These are phyloP conservation scores for Melanotaenia maccullochi DNA, from an alignment of 2,797 vertebrate genomes.

Conservation along the genomic window DNA sequence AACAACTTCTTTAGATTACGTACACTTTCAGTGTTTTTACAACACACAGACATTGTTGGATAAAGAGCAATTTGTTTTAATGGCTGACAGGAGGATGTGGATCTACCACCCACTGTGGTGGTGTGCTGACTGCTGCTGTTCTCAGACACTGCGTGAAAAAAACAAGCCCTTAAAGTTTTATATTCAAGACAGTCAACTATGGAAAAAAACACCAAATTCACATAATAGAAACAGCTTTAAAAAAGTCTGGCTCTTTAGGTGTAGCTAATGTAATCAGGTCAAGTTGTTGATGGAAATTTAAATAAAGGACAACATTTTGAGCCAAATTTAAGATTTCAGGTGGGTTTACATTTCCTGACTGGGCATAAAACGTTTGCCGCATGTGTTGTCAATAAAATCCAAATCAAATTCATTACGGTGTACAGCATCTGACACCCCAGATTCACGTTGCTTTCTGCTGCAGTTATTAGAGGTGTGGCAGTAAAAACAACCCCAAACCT, in stretches of 20 bases:
- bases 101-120: slow-evolving; percentile 78
- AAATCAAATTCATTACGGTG: not conserved
- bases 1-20: not conserved
- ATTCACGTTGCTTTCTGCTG: not conserved
- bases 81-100: slow-evolving; percentile 70
- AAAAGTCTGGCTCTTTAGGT: slow-evolving; percentile 21
- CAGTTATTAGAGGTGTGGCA: slow-evolving; percentile 1
- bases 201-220: slow-evolving; percentile 14
- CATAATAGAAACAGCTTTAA: slow-evolving; percentile 44
- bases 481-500: not conserved
- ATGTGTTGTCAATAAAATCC: not conserved
- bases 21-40: not conserved
- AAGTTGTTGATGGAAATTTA: slow-evolving; percentile 14
- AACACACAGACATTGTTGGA: slow-evolving; percentile 49
- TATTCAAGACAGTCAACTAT: slow-evolving; percentile 32
- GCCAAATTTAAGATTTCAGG: slow-evolving; percentile 17
- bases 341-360: not conserved
- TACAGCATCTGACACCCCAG: not conserved
- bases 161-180: slow-evolving; percentile 50
- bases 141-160: slow-evolving; percentile 54
- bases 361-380: not conserved
- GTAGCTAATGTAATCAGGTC: slow-evolving; percentile 34
- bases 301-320: slow-evolving; percentile 9
- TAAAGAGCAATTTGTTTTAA: slow-evolving; percentile 75
- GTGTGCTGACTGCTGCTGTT: slow-evolving; percentile 73